These are phyloP conservation scores for Pteronura brasiliensis DNA, from an alignment of 2,113 vertebrate genomes.

Conservation along the genomic window DNA sequence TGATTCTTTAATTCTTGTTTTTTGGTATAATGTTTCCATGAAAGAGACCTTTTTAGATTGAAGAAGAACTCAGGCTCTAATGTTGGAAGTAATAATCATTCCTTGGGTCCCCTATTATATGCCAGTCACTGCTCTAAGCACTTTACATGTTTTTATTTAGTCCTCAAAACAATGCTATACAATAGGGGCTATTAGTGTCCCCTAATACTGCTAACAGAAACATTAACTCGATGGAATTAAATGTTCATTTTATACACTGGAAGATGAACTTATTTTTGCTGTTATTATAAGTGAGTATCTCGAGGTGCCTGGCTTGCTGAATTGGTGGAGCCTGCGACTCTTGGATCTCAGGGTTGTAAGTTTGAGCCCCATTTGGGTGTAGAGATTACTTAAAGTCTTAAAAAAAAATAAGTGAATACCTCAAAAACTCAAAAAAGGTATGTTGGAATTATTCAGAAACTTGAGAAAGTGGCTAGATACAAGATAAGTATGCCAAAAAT, in stretches of 20 bases:
- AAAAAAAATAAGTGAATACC: background rate
- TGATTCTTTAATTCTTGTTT: background rate
- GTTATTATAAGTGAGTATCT: background rate
- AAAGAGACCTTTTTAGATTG: background rate
- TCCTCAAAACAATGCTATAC: background rate
- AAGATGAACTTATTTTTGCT: conserved; percentile 11
- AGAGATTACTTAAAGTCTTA: background rate
- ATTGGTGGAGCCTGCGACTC: background rate
- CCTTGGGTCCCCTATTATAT: background rate
- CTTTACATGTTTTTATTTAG: background rate
- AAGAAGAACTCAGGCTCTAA: background rate
- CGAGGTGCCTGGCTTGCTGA: background rate
- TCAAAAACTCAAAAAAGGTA: background rate
- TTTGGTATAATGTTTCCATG: background rate
- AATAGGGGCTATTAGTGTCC: background rate
- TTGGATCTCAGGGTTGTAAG: background rate
- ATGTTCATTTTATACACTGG: background rate
- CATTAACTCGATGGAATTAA: background rate
- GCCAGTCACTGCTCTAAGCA: background rate
- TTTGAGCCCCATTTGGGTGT: background rate
- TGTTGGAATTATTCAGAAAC: background rate
- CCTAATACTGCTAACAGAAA: background rate
- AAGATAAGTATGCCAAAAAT: background rate
- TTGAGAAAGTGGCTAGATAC: background rate
- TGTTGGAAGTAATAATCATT: background rate